Evolutionary conservation across 1,140 invertebrate species (phyloP).

Genomic region (Cataglyphis hispanica): DNA sequence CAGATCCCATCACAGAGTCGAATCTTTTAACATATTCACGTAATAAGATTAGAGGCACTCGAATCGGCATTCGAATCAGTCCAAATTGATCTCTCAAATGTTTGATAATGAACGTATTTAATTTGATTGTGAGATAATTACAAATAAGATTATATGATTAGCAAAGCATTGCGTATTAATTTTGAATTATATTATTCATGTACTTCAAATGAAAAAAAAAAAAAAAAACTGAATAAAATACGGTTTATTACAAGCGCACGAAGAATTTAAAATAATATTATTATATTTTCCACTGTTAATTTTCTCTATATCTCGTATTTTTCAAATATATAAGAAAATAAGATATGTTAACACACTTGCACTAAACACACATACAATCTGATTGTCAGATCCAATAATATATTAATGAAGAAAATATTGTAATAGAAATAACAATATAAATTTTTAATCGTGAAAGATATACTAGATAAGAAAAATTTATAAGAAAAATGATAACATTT

Average conservation of each 20-base stretch:
- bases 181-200: neutral
- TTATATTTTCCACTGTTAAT: neutral
- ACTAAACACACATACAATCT: no score
- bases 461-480: no score
- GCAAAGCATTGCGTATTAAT: neutral
- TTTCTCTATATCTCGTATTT: neutral
- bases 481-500: no score
- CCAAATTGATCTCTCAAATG: slow-evolving; percentile 57
- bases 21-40: slow-evolving; percentile 36
- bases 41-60: slow-evolving; percentile 62
- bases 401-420: no score
- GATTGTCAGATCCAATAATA: no score
- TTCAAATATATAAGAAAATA: neutral
- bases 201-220: neutral
- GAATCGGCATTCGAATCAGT: slow-evolving; percentile 26
- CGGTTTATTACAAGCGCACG: neutral
- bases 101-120: slow-evolving; percentile 55
- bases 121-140: slow-evolving; percentile 41
- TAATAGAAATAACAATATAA: no score
- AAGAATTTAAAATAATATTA: neutral
- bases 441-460: no score
- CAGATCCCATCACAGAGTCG: neutral
- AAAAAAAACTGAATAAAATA: neutral
- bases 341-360: neutral
- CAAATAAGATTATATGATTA: slow-evolving; percentile 50